Percentiles rank a stretch among this genome's conserved stretches.
Evolutionary conservation across 2,797 vertebrate genomes (phyloP).

Genomic region (Remorina albescens): DNA sequence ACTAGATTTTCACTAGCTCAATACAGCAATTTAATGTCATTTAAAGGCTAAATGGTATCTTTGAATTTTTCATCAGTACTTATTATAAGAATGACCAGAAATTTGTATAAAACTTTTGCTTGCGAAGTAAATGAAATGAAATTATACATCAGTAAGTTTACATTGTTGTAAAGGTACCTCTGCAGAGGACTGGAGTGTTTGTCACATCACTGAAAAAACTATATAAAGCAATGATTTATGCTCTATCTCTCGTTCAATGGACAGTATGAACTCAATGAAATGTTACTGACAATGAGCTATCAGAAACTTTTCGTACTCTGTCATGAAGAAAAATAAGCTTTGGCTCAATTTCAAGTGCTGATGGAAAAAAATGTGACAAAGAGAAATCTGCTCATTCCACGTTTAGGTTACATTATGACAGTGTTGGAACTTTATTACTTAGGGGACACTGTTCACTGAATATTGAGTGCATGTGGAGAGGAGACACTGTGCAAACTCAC

Average conservation of each 20-base stretch:
- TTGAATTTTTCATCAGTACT: too few species aligned
- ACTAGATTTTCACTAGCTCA: too few species aligned
- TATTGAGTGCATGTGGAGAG: conserved; percentile 55
- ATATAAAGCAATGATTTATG: neutral
- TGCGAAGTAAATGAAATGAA: too few species aligned
- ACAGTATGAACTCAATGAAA: neutral
- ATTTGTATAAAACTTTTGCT: too few species aligned
- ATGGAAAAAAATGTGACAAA: conserved; percentile 28
- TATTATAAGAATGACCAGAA: too few species aligned
- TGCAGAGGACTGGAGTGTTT: too few species aligned
- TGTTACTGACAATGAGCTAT: neutral
- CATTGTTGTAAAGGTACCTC: too few species aligned
- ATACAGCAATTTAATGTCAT: too few species aligned
- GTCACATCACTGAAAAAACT: too few species aligned
- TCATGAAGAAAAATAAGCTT: neutral
- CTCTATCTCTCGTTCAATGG: neutral
- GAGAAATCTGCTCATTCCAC: conserved; percentile 41
- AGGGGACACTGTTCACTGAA: conserved; percentile 38
- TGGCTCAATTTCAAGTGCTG: conserved; percentile 20
- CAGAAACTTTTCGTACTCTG: neutral
- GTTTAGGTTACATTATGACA: conserved; percentile 38
- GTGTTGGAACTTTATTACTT: conserved; percentile 49
- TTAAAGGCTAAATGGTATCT: too few species aligned
- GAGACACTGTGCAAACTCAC: conserved; percentile 73
- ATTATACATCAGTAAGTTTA: too few species aligned